A percentile compares a stretch with the other conserved stretches of the same genome.
Conservation (phyloP, 1,140 invertebrate species). For the Parasteatoda tepidariorum region DNA sequence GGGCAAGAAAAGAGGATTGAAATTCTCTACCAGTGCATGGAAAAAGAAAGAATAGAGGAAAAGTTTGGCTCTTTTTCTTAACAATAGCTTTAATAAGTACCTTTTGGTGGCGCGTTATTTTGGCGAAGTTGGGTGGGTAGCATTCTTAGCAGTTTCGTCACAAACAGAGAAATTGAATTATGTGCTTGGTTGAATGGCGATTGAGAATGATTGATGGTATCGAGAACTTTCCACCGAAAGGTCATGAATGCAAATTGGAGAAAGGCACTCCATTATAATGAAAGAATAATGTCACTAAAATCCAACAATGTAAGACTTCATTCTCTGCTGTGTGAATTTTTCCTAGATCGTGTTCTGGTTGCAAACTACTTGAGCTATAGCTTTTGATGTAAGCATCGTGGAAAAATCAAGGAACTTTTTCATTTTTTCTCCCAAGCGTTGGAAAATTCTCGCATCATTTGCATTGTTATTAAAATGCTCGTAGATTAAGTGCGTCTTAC, state of each 20-base stretch:
- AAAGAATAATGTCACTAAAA: slow-evolving; percentile 44
- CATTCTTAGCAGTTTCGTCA: slow-evolving; percentile 45
- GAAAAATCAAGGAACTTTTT: background rate
- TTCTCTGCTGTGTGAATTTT: slow-evolving; percentile 15
- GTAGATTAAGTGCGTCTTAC: too few species aligned
- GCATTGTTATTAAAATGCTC: background rate
- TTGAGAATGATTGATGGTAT: slow-evolving; percentile 55
- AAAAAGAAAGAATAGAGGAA: slow-evolving; percentile 13
- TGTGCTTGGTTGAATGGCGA: slow-evolving; percentile 10
- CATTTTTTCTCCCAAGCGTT: background rate
- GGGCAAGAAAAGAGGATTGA: slow-evolving; percentile 1
- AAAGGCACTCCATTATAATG: slow-evolving; percentile 10
- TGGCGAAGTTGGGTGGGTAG: background rate
- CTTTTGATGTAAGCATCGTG: background rate
- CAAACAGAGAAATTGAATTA: slow-evolving; percentile 54
- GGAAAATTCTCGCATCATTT: background rate
- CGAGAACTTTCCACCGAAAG: slow-evolving; percentile 40
- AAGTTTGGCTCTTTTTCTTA: slow-evolving; percentile 22
- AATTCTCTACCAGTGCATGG: slow-evolving; percentile 11
- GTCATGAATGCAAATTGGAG: slow-evolving; percentile 53
- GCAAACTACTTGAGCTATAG: background rate
- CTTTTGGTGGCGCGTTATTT: background rate
- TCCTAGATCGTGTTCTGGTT: slow-evolving; percentile 1
- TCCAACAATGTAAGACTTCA: slow-evolving; percentile 12
- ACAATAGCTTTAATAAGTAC: slow-evolving; percentile 37